Base-by-base conservation (phyloP, 2,113 vertebrate genomes). In the Trogon melanurus region DNA sequence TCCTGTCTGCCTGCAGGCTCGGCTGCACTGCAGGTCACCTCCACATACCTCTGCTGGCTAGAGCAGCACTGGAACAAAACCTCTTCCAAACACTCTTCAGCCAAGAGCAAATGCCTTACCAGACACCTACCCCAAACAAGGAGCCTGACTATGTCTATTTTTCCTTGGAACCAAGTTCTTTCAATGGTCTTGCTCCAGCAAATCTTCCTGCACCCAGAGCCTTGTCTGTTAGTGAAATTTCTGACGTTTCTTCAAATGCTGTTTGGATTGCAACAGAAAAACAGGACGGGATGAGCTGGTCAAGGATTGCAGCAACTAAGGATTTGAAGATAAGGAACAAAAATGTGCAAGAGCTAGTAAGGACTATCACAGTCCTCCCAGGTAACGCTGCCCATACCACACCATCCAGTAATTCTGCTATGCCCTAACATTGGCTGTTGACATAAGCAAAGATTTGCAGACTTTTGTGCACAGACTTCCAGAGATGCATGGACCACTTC, bases 1-100 rank as follows among this genome's bases (percentile, higher is more conserved):
- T 9, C 8, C n/a, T 14, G 4, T 26, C 64, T 27, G 25, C 34
- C 36, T 1, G 0, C 0, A 0, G 16, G 22, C n/a, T 61, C 47
- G 54, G 38, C 27, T 36, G n/a, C 4, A 3, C 26, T 56, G 16
- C 27, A 12, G 7, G 12, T 16, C 16, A 32, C 18, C n/a, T 32
- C 30, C 51, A 23, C 1, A 0, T 47, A 45, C 9, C 27, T 71
- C 53, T 27, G 12, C 20, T 25, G 48, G 4, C 57, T 36, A 44
- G 51, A 67, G 22, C 23, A 57, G 13, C n/a, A 3, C 48, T 15
- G 25, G 15, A 81, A 20, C 25, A 89, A 41, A 78, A 29, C 10
- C 16, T 67, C 16, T 69, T 36, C 21, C 45, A 72, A 75, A 34
- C 30, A 36, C 20, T 21, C 34, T 65, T 38, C 53, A 36, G 21